Evolutionary conservation across 2,113 vertebrate genomes (phyloP), one percentile per base, ranked within the genome.

Genomic region (Pogonocichla stellata): DNA sequence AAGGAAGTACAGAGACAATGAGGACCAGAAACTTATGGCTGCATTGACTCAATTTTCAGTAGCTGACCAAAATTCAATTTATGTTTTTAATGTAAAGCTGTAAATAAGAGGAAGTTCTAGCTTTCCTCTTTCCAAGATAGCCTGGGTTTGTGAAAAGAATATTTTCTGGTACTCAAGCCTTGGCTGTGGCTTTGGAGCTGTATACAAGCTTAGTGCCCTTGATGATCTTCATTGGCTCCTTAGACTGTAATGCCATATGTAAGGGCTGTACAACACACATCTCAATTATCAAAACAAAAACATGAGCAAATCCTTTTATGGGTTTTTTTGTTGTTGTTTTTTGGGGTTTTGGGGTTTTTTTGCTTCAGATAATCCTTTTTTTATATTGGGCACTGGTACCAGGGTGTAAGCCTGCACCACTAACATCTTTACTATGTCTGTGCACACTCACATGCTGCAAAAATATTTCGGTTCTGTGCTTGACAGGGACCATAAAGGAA

Each of bases 401-500:
- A 78, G 29, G 10, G 5, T 47, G 18, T 23, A 60, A 88, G 10
- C 5, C 24, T 36, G 7, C 53, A 12, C 29, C 25, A 25, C 29
- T 42, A 60, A 43, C 5, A 33, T 19, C 19, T 57, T 90, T 40
- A n/a, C 19, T 29, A 36, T 5, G 6, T 14, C 43, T 48, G 6
- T 25, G 31, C 1, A 1, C 5, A 6, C 1, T 33, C 11, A 26
- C 6, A 60, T 0, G 1, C 5, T 58, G 5, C 12, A 36, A 75
- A 77, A 93, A 80, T 50, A 20, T 34, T 50, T 62, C 31, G 6
- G 67, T 58, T 92, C 34, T 57, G 15, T 47, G 61, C 28, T 77
- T 69, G 10, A 29, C 29, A 42, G 47, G 15, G 10, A 36, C 9
- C 5, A 58, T 34, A 73, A 40, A 28, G n/a, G 14, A 77, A 77